A percentile compares a stretch with the other conserved stretches of the same genome.
These are phyloP conservation scores for Ariolimax columbianus DNA, from an alignment of 2,888 invertebrate genomes.

Conservation along the genomic window DNA sequence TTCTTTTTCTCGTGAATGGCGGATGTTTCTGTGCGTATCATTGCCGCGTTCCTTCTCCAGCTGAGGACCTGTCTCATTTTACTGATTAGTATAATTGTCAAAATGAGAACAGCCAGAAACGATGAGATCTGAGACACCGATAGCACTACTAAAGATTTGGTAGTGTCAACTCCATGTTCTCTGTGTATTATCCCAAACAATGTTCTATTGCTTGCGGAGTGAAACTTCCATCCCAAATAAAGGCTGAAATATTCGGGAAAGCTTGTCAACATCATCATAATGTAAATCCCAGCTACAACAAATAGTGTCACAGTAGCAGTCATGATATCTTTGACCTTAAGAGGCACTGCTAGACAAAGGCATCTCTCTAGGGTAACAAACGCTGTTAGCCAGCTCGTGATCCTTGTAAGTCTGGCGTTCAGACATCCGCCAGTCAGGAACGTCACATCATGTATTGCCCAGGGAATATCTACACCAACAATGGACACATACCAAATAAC, in stretches of 20 bases:
- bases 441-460: background rate
- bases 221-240: background rate
- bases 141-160: background rate
- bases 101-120: background rate
- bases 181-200: background rate
- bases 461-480: background rate
- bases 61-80: background rate
- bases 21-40: background rate
- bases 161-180: background rate
- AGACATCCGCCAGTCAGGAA: background rate
- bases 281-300: background rate
- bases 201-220: background rate
- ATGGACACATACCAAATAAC: background rate
- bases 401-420: background rate
- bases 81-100: background rate
- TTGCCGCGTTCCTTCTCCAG: background rate
- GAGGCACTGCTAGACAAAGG: background rate
- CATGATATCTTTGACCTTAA: background rate
- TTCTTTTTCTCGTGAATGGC: background rate
- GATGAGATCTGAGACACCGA: background rate
- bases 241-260: background rate
- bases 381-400: background rate
- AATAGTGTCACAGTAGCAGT: background rate
- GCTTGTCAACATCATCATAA: background rate
- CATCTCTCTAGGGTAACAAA: background rate